Base-by-base conservation (phyloP, 2,113 vertebrate genomes). In the Melanocharis versteri region DNA sequence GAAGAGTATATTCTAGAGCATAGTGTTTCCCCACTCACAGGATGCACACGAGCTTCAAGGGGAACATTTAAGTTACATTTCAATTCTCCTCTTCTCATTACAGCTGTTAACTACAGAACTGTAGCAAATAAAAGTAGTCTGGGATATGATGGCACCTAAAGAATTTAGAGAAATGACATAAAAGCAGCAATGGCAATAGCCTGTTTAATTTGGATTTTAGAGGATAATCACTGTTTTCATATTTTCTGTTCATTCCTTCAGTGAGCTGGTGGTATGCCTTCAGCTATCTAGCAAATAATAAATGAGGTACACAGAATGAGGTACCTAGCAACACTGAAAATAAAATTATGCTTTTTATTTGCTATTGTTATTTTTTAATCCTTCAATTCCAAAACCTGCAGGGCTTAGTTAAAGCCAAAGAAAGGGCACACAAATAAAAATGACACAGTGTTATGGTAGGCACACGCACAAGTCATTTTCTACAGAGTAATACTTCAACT, bases 291-390 rank as follows among this genome's bases (percentile, higher is more conserved):
- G 76, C 81, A 87, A 91, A 94, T 93, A 97, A 97, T 93, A 96
- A 97, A 97, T 90, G 93, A 94, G 75, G 90, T 88, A 90, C 92
- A 96, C 15, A 57, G 87, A 89, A 97, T 17, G 60, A 95, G 90
- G 94, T 62, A 94, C 91, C 97, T 92, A 86, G 94, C 47, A 58
- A 96, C 92, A 90, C 3, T 84, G 96, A 95, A 97, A 94, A 97
- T 76, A 91, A 96, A 94, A 93, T 94, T 48, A 69, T 17, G 54
- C 83, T 94, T 97, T 97, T 96, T 97, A 97, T 97, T 98, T 98
- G 88, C 94, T 96, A 96, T 96, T 97, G 95, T 97, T 98, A 97
- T 95, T 97, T 96, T 97, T 97, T 97, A 98, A 97, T 96, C 96
- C 92, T 93, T 87, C 94, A 94, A 93, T 97, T 95, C 84, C 91